Evolutionary conservation across 1,140 invertebrate species (phyloP), one percentile per base, ranked within the genome.

Genomic region (Onthophagus taurus): DNA sequence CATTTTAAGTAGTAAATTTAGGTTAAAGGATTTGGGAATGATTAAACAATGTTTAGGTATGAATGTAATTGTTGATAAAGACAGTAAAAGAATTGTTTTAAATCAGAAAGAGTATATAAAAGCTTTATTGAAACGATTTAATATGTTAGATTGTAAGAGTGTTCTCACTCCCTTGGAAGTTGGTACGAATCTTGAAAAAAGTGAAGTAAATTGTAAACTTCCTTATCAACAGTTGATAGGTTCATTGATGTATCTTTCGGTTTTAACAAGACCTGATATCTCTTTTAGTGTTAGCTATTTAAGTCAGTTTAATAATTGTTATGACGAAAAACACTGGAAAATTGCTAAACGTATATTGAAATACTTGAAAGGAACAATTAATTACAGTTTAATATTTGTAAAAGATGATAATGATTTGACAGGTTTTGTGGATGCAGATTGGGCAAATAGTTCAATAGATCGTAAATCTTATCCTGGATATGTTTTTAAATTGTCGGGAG

Each of bases 231-330:
- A 56, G 14, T 26, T 65, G 3, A 51, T 68, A 13, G 64, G 62
- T 12, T 49, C 52, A 9, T 48, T 73, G 9, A 60, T 69, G 53
- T 72, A 71, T 52, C 37, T 71, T 7, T 34, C 59, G 6, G 45
- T 59, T 3, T 47, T 35, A 12, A 67, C 64, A 5, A 31, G 45
- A 42, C 37, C 37, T n/a, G 64, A 68, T 52, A 63, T 69, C 36
- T n/a, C 31, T n/a, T 44, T 11, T 30, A 8, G 7, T 5, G 20
- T 38, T 19, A 38, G 30, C 39, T 45, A 31, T 31, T 11, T 39
- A 8, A 45, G 36, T 39, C 44, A 45, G 31, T 45, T 45, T 39
- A 31, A 38, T 21, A 31, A 30, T 11, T 31, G 26, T 23, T 39
- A 19, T 37, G 21, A 13, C 16, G 8, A 39, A 12, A 24, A 9